A percentile compares a stretch with the other conserved stretches of the same genome.
phyloP scores from a whole-genome alignment of 2,797 vertebrate species.

The Trichosurus vulpecula region DNA sequence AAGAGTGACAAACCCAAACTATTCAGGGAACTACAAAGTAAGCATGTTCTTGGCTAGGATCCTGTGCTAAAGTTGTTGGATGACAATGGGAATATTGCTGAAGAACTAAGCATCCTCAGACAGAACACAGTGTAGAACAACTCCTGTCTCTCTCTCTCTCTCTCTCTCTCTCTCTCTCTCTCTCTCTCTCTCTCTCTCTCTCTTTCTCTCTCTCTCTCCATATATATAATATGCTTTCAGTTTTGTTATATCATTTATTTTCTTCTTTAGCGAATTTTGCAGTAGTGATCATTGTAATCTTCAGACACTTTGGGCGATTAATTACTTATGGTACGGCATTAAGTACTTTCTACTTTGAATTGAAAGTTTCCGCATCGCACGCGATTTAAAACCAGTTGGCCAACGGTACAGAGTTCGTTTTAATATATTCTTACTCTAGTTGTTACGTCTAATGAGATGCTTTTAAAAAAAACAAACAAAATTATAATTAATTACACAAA shows the following conservation, averaged over 20 bases:
- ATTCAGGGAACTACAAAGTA: no score
- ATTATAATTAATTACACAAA: conserved; percentile 73
- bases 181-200: no score
- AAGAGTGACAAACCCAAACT: no score
- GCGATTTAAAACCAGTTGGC: conserved; percentile 68
- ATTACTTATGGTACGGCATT: conserved; percentile 65
- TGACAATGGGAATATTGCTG: conserved; percentile 97
- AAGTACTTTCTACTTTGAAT: conserved; percentile 73
- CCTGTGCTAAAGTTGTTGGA: conserved; percentile 98
- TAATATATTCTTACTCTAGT: conserved; percentile 70
- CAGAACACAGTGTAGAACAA: conserved; percentile 99
- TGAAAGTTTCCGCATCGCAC: conserved; percentile 65
- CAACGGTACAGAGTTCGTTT: conserved; percentile 69
- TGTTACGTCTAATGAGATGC: conserved; percentile 69
- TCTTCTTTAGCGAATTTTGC: conserved; percentile 68
- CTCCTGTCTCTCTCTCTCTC: no score
- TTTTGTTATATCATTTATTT: conserved; percentile 66
- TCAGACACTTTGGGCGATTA: conserved; percentile 62
- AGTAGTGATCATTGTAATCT: conserved; percentile 70
- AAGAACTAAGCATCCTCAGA: conserved; percentile 99
- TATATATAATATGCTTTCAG: conserved; percentile 86
- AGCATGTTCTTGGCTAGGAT: conserved; percentile 98
- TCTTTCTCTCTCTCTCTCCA: no score
- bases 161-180: no score
- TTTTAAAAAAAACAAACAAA: conserved; percentile 69